phyloP scores from a whole-genome alignment of 2,113 vertebrate species.

The Dasyornis broadbenti region DNA sequence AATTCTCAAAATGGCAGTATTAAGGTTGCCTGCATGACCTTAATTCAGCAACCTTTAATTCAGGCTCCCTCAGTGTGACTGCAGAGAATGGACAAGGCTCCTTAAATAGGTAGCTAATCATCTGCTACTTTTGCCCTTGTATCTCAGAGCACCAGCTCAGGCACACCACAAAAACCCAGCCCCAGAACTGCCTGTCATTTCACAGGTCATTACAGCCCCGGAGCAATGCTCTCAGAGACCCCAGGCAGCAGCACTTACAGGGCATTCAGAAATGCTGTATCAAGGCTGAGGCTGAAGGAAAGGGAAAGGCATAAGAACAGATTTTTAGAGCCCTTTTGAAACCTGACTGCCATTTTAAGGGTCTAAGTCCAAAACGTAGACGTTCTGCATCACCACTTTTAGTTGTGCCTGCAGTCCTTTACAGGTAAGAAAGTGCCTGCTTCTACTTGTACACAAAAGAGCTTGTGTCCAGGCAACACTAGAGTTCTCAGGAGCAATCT shows the following conservation, averaged over 20 bases:
- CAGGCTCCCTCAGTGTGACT: neutral
- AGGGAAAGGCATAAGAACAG: neutral
- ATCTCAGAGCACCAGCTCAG: neutral
- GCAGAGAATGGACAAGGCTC: neutral
- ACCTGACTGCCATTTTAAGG: neutral
- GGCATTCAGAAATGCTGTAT: neutral
- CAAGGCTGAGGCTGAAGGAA: neutral
- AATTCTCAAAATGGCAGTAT: neutral
- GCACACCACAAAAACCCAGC: neutral
- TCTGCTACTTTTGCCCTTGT: neutral
- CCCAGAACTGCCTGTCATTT: neutral
- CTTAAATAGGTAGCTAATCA: slow-evolving; percentile 22
- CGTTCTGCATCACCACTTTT: neutral
- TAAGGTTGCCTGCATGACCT: neutral
- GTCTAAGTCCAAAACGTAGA: neutral
- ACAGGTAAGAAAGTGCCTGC: neutral
- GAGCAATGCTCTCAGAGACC: neutral
- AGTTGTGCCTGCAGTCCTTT: neutral
- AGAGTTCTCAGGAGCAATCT: neutral
- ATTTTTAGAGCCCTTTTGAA: neutral
- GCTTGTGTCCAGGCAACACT: neutral
- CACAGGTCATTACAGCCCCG: neutral
- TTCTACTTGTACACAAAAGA: neutral
- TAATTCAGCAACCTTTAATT: slow-evolving; percentile 35
- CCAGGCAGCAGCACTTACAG: neutral